Percentiles rank a stretch among this genome's conserved stretches.
Evolutionary conservation across 2,888 invertebrate genomes (phyloP).

Genomic region (Sminthurides aquaticus): DNA sequence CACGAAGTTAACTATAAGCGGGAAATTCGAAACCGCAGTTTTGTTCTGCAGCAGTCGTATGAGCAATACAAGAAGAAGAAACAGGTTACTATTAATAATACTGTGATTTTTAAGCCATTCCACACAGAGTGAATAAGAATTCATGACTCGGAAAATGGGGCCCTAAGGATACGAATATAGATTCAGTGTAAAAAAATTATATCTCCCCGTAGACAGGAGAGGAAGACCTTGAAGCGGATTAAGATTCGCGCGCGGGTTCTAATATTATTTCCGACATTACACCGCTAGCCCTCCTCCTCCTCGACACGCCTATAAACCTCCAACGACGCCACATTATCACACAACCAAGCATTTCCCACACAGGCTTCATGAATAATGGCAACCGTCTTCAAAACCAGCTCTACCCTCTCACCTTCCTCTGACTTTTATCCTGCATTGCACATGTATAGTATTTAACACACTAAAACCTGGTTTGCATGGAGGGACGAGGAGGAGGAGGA

Average conservation of each 20-base stretch:
- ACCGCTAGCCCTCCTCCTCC: background rate
- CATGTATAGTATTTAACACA: too few relatives aligned
- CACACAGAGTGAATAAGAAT: too few relatives aligned
- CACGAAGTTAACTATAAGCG: background rate
- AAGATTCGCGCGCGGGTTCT: background rate
- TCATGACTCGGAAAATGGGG: background rate
- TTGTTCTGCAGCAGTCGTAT: background rate
- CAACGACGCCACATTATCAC: background rate
- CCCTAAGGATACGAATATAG: background rate
- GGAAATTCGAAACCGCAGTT: background rate
- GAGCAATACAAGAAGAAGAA: background rate
- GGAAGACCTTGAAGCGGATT: background rate
- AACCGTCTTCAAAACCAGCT: background rate
- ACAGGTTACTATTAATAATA: background rate
- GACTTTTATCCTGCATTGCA: background rate
- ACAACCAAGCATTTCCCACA: background rate
- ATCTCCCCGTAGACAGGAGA: background rate
- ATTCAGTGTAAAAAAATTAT: background rate
- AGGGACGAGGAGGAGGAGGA: too few relatives aligned
- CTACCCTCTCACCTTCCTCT: background rate
- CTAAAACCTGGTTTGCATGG: too few relatives aligned
- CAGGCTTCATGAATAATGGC: background rate
- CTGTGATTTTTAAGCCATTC: background rate
- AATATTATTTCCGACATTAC: too few relatives aligned
- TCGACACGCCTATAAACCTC: background rate